Conservation (phyloP, 2,888 invertebrate genomes). For the Thysanoteuthis rhombus region DNA sequence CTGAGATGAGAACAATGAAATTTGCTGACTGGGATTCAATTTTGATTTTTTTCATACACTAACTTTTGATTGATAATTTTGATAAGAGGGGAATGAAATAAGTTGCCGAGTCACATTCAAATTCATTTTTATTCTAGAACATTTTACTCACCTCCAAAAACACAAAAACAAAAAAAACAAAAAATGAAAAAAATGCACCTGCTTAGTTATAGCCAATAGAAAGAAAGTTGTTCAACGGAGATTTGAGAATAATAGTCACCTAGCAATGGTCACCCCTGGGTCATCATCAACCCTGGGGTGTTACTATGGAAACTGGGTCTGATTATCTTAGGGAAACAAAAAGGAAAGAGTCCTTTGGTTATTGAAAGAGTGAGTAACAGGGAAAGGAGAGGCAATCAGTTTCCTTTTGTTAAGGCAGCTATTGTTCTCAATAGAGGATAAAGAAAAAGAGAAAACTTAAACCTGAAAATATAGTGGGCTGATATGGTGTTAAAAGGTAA, state of each 20-base stretch:
- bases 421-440: neutral
- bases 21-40: too few species aligned
- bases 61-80: too few species aligned
- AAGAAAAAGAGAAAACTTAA: neutral
- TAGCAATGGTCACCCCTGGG: neutral
- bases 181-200: neutral
- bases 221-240: neutral
- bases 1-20: too few species aligned
- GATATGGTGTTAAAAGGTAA: neutral
- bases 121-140: too few species aligned
- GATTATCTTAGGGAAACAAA: neutral
- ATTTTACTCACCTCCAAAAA: too few species aligned
- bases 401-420: neutral
- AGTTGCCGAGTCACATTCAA: too few species aligned
- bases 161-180: too few species aligned
- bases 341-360: neutral
- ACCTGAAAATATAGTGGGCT: neutral
- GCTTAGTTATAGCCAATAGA: neutral
- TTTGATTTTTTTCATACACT: too few species aligned
- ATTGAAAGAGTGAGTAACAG: too few species aligned
- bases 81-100: too few species aligned
- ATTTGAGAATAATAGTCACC: neutral
- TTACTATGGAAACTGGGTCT: neutral
- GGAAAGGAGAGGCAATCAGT: neutral
- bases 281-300: neutral